Base-by-base conservation (phyloP, 2,888 invertebrate species). In the Cantharis rustica region DNA sequence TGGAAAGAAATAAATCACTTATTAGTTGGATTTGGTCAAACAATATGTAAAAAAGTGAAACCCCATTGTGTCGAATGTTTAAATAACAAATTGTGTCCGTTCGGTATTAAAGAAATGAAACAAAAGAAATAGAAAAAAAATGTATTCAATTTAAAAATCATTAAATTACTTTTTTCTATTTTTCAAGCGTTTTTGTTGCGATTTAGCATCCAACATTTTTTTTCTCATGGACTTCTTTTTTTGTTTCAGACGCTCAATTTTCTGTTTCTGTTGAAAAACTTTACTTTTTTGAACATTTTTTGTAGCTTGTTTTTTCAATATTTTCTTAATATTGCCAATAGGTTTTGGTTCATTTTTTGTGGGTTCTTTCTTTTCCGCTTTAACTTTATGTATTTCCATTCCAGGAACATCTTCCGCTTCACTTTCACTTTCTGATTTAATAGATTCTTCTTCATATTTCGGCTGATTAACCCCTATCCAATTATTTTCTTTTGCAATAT, bases 21-120 rank as follows among this genome's bases (percentile, higher is more conserved):
- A 2, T 89, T 99, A 79, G 99, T 99, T 10, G 99, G 99, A 5
- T 99, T 99, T 89, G 99, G 99, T 0, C 99, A 99, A 89, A 96
- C 96, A 72, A 93, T 94, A 76, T 99, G 99, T 87, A 89, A 92
- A 72, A 95, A 98, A 0, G 88, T 94, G 0, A 91, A 90, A 69
- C 99, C 99, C 0, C 93, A 93, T 81, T 99, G 99, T 88, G 86
- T 85, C 9, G 91, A 92, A 71, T 99, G 99, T 86, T 89, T 97
- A 15, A 98, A 98, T 87, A 91, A 90, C 79, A 86, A 91, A 16
- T 91, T 97, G 64, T 99, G 99, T 86, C 97, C 98, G 2, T 93
- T 89, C 81, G 91, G 89, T 79, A 88, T 86, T 10, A 89, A 85
- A 71, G 83, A 84, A 81, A 72, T 83, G 10, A 26, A 64, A 13